Evolutionary conservation across 2,797 vertebrate species (phyloP), one percentile per base, ranked within the genome.

Genomic region (Alca torda): DNA sequence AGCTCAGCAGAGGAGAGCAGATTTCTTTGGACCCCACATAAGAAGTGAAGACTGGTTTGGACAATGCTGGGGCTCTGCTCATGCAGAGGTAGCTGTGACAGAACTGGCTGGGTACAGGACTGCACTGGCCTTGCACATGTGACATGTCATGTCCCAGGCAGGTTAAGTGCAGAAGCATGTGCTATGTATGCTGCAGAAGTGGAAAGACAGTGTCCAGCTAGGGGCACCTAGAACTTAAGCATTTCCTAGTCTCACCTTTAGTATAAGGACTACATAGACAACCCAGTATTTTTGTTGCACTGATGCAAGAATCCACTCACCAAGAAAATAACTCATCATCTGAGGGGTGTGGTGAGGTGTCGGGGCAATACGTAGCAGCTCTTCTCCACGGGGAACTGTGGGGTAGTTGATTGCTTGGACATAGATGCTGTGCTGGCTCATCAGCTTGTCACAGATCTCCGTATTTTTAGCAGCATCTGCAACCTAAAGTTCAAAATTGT

Each of bases 361-460:
- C 11, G 99, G 99, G 9, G 99, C 99, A 9, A 99, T 99, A 33
- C 99, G 98, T 56, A 99, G 98, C 51, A 99, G 98, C 95, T 99
- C 99, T 7, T 99, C 99, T 39, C 99, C 99, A 6, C 98, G 98
- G 13, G 99, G 98, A 31, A 99, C 99, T 0, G 99, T 99, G 1
- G 99, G 99, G 93, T 99, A 99, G 93, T 99, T 99, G 96, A 99
- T 99, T 57, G 99, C 99, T 95, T 99, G 99, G 74, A 99, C 99
- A 0, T 99, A 99, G 97, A 99, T 99, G 97, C 99, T 99, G 94
- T 99, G 98, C 69, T 98, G 98, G 87, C 98, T 99, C 99, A 99
- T 99, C 95, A 99, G 98, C 87, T 99, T 97, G 85, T 99, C 99
- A 96, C 99, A 99, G 76, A 99, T 98, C 64, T 98, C 98, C 0